Evolutionary conservation across 2,888 invertebrate genomes (phyloP).

Genomic region (Tipula confusa): DNA sequence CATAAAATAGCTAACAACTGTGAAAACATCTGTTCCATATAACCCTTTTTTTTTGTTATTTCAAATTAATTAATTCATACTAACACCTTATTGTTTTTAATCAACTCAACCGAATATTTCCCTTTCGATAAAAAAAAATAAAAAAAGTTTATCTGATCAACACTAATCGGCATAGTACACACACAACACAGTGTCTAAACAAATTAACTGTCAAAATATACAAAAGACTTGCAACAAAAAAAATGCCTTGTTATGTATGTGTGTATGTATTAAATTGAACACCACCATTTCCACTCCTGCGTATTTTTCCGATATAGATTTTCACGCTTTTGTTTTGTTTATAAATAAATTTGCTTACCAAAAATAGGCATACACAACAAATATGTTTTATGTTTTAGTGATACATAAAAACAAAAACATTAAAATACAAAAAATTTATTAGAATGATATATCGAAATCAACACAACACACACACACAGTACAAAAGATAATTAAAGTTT

Average conservation of each 20-base stretch:
- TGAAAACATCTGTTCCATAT: background rate
- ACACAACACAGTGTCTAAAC: conserved; percentile 13
- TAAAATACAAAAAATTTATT: background rate
- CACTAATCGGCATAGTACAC: background rate
- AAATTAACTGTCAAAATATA: conserved; percentile 25
- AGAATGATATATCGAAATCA: conserved; percentile 15
- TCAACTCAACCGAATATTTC: conserved; percentile 9
- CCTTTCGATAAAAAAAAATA: background rate
- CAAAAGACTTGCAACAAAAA: background rate
- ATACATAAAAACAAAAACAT: background rate
- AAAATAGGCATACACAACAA: background rate
- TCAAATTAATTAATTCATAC: background rate
- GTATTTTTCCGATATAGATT: background rate
- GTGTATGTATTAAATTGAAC: background rate
- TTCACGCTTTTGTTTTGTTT: background rate
- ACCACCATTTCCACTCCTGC: background rate
- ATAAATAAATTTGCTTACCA: background rate
- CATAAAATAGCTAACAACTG: too few relatives aligned
- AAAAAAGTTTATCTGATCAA: background rate
- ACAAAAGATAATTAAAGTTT: conserved; percentile 6
- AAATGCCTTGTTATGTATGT: background rate
- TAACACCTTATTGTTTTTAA: background rate
- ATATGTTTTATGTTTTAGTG: background rate
- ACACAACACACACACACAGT: background rate
- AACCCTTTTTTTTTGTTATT: background rate